Conservation (phyloP, 2,888 invertebrate species). For the Malacosoma neustria region DNA sequence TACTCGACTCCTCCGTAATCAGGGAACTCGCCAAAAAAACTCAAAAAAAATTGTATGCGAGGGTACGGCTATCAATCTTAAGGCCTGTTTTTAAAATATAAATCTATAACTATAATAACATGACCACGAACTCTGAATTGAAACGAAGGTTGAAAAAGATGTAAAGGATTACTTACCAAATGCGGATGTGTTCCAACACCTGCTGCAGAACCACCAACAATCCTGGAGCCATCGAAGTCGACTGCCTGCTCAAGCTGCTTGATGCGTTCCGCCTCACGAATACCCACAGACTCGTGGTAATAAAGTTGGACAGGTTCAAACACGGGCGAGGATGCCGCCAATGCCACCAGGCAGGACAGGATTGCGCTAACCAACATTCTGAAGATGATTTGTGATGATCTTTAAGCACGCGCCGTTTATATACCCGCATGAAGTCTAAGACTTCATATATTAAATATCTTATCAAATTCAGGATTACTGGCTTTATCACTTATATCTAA, state of each 20-base stretch:
- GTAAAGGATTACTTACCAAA: slow-evolving; percentile 14
- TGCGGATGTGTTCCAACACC: slow-evolving; percentile 20
- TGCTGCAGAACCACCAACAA: no score
- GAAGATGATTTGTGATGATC: background rate
- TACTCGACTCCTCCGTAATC: no score
- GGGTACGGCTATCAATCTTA: no score
- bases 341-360: slow-evolving; percentile 4
- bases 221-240: no score
- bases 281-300: slow-evolving; percentile 26
- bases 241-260: slow-evolving; percentile 17
- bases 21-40: no score
- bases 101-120: no score
- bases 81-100: no score
- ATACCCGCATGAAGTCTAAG: background rate
- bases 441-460: no score
- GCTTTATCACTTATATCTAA: background rate
- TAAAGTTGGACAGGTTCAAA: slow-evolving; percentile 15
- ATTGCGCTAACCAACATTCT: background rate
- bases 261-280: slow-evolving; percentile 23
- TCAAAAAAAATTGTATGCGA: no score
- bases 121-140: background rate
- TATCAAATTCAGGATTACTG: background rate
- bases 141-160: no score
- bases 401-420: background rate
- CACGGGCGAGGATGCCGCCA: slow-evolving; percentile 10